Percentiles rank a stretch among this genome's conserved stretches.
These are phyloP conservation scores for Philhelius pedissequus DNA, from an alignment of 2,888 invertebrate species.

Conservation along the genomic window DNA sequence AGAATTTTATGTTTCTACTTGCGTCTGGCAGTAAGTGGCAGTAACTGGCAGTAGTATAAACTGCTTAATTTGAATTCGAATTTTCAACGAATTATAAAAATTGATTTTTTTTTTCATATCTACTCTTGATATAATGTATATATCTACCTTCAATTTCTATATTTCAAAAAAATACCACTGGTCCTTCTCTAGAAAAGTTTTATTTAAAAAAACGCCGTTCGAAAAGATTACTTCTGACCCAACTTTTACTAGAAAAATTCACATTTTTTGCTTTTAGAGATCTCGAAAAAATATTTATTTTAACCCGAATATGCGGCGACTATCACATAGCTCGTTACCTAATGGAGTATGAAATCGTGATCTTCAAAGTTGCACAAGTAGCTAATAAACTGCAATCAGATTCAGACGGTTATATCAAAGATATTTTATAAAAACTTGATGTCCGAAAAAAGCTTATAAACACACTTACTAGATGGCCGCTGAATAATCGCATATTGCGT, in stretches of 20 bases:
- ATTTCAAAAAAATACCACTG: too few relatives aligned
- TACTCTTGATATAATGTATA: too few relatives aligned
- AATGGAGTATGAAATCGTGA: constrained; percentile 51
- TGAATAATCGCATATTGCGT: constrained; percentile 31
- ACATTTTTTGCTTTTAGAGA: not conserved
- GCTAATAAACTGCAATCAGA: constrained; percentile 27
- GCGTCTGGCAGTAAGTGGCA: too few relatives aligned
- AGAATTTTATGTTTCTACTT: too few relatives aligned
- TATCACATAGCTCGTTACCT: not conserved
- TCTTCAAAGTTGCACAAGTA: constrained; percentile 33
- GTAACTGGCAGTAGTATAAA: too few relatives aligned
- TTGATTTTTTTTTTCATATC: too few relatives aligned
- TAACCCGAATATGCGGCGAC: constrained; percentile 25
- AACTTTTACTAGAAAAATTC: constrained; percentile 19
- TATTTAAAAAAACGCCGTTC: too few relatives aligned
- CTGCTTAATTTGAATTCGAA: too few relatives aligned
- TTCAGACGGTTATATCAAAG: constrained; percentile 41
- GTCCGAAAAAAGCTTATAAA: not conserved
- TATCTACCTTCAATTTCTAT: too few relatives aligned
- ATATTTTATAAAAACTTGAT: constrained; percentile 8
- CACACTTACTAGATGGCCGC: constrained; percentile 25
- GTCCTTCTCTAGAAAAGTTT: too few relatives aligned
- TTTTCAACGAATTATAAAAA: too few relatives aligned
- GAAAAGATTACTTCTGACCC: not conserved
- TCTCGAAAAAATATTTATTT: too few relatives aligned